Conservation (phyloP, 30 jellyfish, hydroid and myxozoan genomes). For the Cassiopea andromeda region DNA sequence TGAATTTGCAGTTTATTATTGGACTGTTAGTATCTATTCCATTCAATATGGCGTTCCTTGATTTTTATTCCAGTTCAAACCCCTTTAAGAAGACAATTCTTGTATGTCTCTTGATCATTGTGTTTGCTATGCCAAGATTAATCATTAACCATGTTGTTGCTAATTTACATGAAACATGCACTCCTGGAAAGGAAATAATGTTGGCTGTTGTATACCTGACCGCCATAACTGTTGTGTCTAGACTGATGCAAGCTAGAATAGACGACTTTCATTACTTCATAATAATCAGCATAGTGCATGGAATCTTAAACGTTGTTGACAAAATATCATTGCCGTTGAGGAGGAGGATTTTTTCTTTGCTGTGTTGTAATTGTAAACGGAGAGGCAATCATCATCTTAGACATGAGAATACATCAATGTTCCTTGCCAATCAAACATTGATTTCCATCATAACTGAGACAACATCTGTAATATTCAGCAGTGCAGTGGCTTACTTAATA, state of each 20-base stretch:
- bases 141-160: background rate
- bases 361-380: background rate
- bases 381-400: background rate
- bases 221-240: background rate
- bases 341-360: background rate
- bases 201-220: background rate
- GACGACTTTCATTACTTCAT: conserved; percentile 5
- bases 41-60: conserved; percentile 5
- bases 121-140: conserved; percentile 26
- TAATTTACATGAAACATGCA: background rate
- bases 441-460: conserved; percentile 24
- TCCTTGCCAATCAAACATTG: conserved; percentile 35
- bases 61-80: background rate
- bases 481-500: conserved; percentile 7
- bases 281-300: conserved; percentile 36
- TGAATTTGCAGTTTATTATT: conserved; percentile 12
- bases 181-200: background rate
- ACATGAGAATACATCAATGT: background rate
- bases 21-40: background rate
- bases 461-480: conserved; percentile 5
- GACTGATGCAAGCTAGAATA: conserved; percentile 38
- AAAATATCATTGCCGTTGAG: conserved; percentile 28
- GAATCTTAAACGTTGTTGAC: conserved; percentile 26
- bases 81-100: conserved; percentile 3
- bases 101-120: background rate